Percentiles rank a stretch among this genome's conserved stretches.
These are phyloP conservation scores for Zapornia atra DNA, from an alignment of 2,113 vertebrate species.

Conservation along the genomic window DNA sequence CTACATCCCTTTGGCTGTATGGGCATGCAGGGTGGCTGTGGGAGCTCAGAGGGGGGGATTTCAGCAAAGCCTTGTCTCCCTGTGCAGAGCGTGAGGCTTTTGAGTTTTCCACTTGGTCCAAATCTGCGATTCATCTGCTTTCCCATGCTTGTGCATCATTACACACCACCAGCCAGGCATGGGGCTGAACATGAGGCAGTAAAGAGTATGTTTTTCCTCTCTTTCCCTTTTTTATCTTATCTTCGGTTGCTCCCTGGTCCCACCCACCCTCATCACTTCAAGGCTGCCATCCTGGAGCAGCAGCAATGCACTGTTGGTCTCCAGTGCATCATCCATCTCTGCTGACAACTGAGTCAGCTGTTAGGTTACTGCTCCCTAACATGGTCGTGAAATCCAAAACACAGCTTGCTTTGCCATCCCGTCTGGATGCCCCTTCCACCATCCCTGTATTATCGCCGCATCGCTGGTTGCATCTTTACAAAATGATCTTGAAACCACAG, in stretches of 20 bases:
- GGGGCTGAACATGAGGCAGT: fast-evolving
- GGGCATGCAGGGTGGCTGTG: neutral
- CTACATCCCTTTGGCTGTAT: neutral
- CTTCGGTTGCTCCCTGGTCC: neutral
- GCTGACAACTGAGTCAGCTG: neutral
- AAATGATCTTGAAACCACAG: neutral
- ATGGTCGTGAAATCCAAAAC: neutral
- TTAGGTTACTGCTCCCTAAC: neutral
- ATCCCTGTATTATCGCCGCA: neutral
- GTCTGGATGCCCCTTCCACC: neutral
- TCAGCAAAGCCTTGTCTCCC: neutral
- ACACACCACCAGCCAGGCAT: fast-evolving
- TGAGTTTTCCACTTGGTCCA: neutral
- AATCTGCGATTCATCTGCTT: neutral
- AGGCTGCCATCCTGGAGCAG: neutral
- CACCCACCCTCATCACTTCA: neutral
- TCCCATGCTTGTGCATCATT: neutral
- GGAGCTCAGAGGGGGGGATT: neutral
- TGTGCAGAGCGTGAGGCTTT: neutral
- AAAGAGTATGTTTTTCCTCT: fast-evolving
- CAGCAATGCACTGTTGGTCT: fast-evolving
- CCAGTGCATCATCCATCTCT: neutral
- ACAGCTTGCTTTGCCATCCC: neutral
- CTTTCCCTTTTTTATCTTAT: neutral
- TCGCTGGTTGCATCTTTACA: neutral